A percentile compares a stretch with the other conserved stretches of the same genome.
These are phyloP conservation scores for Stichopus horrens DNA, from an alignment of 53 echinoderm and acorn worm genomes.

Conservation along the genomic window DNA sequence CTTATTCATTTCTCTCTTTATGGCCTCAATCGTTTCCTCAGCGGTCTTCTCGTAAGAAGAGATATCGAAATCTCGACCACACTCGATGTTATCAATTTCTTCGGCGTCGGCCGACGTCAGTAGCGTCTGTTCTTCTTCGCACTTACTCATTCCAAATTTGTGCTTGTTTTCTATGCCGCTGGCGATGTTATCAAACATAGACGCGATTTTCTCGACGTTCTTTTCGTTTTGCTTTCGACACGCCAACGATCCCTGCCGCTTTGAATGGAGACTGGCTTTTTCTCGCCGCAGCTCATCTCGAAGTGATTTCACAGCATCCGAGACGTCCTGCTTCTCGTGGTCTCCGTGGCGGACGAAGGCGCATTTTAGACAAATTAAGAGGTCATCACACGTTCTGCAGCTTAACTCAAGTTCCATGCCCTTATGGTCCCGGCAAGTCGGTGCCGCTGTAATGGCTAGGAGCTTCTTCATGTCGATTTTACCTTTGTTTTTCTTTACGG, in stretches of 20 bases:
- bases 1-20: conserved; percentile 39
- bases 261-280: neutral
- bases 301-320: conserved; percentile 1
- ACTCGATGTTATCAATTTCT: conserved; percentile 15
- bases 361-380: conserved; percentile 32
- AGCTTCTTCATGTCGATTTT: conserved; percentile 39
- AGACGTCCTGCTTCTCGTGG: conserved; percentile 26
- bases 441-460: neutral
- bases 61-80: neutral
- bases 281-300: conserved; percentile 1
- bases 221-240: conserved; percentile 25
- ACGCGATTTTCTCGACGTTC: neutral
- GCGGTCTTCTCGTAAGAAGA: neutral
- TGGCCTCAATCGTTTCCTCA: conserved; percentile 5
- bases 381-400: conserved; percentile 29
- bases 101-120: conserved; percentile 23
- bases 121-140: conserved; percentile 32
- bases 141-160: conserved; percentile 17
- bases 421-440: conserved; percentile 24
- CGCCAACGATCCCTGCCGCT: conserved; percentile 5
- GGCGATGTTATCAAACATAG: conserved; percentile 20
- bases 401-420: conserved; percentile 33
- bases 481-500: conserved; percentile 14
- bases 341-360: conserved; percentile 27
- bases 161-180: conserved; percentile 24